Evolutionary conservation across 2,888 invertebrate species (phyloP).

Genomic region (Hirtodrosophila duncani): DNA sequence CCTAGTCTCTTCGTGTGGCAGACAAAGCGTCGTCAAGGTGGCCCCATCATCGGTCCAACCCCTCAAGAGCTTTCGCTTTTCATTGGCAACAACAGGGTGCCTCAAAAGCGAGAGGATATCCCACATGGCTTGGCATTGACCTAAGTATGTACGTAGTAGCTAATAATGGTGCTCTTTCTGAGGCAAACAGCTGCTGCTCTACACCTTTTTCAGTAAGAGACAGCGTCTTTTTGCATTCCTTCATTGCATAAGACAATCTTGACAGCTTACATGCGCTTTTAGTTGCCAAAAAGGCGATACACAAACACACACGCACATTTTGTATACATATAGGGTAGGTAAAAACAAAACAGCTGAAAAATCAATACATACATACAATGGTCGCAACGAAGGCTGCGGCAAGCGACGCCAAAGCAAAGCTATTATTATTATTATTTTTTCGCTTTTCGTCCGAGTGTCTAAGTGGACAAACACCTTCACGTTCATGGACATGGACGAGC

Average conservation of each 20-base stretch:
- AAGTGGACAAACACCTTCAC: conserved; percentile 51
- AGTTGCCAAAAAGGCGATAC: neutral
- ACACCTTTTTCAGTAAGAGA: neutral
- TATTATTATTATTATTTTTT: conserved; percentile 5
- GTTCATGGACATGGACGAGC: conserved; percentile 56
- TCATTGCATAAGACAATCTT: conserved; percentile 45
- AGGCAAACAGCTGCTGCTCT: conserved; percentile 30
- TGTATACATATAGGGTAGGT: neutral
- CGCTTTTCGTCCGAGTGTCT: conserved; percentile 13
- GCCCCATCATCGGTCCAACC: neutral
- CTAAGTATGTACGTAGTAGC: too few relatives aligned
- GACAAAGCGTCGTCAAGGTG: conserved; percentile 49
- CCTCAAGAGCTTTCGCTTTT: conserved; percentile 62
- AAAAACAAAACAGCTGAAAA: conserved; percentile 47
- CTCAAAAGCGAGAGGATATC: conserved; percentile 16
- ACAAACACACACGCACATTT: conserved; percentile 8
- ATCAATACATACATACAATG: conserved; percentile 34
- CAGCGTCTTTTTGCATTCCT: conserved; percentile 1
- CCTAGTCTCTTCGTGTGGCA: conserved; percentile 49
- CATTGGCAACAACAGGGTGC: conserved; percentile 24
- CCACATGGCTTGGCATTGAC: conserved; percentile 63
- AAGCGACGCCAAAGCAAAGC: conserved; percentile 6
- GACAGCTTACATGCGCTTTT: conserved; percentile 14
- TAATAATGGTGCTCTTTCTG: conserved; percentile 6
- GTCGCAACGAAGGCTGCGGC: conserved; percentile 26